Percentiles rank a stretch among this genome's conserved stretches.
These are phyloP conservation scores for Platynereis dumerilii DNA, from an alignment of 2,888 invertebrate genomes.

Conservation along the genomic window DNA sequence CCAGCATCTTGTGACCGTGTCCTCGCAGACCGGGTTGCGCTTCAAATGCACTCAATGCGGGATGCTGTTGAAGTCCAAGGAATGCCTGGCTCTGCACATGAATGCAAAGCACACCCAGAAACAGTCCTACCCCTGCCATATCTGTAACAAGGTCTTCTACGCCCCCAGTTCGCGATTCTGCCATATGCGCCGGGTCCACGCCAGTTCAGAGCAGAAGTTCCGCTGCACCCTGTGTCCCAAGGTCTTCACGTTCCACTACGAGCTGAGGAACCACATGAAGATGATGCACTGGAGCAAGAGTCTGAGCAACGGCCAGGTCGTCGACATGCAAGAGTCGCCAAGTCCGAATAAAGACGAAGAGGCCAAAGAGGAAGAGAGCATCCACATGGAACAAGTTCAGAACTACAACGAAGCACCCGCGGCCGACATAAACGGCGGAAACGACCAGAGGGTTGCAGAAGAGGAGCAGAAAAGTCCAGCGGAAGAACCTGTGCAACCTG, in stretches of 20 bases:
- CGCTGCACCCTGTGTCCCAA: conserved; percentile 22
- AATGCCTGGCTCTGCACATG: conserved; percentile 26
- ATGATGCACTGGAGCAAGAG: conserved; percentile 25
- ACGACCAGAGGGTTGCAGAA: too few relatives aligned
- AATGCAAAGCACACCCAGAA: conserved; percentile 29
- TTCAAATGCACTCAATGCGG: conserved; percentile 19
- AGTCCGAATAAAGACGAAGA: too few relatives aligned
- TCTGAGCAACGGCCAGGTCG: too few relatives aligned
- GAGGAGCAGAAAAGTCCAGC: too few relatives aligned
- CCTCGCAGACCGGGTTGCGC: conserved; percentile 8
- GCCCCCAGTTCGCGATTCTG: conserved; percentile 44
- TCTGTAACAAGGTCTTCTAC: conserved; percentile 46
- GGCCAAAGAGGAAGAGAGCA: too few relatives aligned
- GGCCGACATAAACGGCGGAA: too few relatives aligned
- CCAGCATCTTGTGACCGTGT: conserved; percentile 9
- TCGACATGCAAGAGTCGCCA: too few relatives aligned
- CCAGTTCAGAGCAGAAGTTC: conserved; percentile 38
- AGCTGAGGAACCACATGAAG: conserved; percentile 26
- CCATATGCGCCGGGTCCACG: conserved; percentile 45
- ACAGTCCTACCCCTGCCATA: conserved; percentile 36
- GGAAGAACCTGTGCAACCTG: too few relatives aligned
- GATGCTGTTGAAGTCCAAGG: conserved; percentile 23
- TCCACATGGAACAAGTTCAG: too few relatives aligned
- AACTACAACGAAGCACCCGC: too few relatives aligned
- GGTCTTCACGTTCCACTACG: conserved; percentile 26